Base-by-base conservation (phyloP, 2,888 invertebrate genomes). In the Sesia apiformis region DNA sequence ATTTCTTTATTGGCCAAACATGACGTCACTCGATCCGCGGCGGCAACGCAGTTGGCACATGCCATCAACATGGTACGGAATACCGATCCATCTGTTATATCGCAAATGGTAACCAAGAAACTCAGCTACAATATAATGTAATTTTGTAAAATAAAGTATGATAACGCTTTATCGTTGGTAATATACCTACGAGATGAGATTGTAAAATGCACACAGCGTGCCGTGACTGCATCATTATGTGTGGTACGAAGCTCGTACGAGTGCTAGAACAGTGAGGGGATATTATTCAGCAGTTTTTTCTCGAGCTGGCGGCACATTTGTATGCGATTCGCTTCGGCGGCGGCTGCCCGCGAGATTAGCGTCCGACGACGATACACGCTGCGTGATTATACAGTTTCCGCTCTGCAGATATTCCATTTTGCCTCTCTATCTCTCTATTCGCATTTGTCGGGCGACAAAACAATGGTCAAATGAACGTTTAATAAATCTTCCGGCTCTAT, bases 261-360 rank as follows among this genome's bases (percentile, higher is more conserved):
- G 69, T 58, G 60, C 63, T 76, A 73, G 72, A 76, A 73, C 67
- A 71, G 64, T 65, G 73, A 74, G 74, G 75, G 76, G 75, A 78
- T 78, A 78, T 86, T 84, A 84, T 80, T 82, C 82, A 83, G 82
- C 81, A 81, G 77, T 86, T 85, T 85, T 85, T 41, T 38, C 43
- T 43, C 41, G 38, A 52, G 3, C 38, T 52, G 70, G 67, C 72
- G 78, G 78, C 72, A 74, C 80, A 84, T 86, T 86, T 84, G 83
- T 85, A 84, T 85, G 82, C 81, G 78, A 81, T 85, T 78, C 84
- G 82, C 80, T 81, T 71, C 74, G 76, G 78, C 76, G 78, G 68
- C 70, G 75, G 76, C 72, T 75, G 77, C 69, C 76, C 71, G 76
- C 74, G 77, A 82, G 81, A 85, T 86, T 83, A 84, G 82, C 78